These are phyloP conservation scores for Andrena chrysosceles DNA, from an alignment of 2,888 invertebrate species.

Conservation along the genomic window DNA sequence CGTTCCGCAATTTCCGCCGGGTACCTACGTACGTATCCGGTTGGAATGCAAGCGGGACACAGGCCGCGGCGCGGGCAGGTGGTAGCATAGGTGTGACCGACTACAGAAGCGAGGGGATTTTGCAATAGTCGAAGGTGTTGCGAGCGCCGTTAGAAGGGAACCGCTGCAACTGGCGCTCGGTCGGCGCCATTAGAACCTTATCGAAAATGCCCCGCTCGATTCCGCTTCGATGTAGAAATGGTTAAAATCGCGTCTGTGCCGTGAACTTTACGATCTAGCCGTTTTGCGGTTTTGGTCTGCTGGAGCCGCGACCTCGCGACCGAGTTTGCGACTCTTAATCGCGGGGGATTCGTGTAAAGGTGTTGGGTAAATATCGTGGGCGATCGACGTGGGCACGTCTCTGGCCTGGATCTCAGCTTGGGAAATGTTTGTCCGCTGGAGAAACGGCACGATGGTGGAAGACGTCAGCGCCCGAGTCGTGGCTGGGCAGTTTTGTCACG, in stretches of 20 bases:
- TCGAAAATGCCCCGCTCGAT: not conserved
- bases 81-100: constrained; percentile 58
- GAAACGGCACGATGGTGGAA: not conserved
- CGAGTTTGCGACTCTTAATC: constrained; percentile 36
- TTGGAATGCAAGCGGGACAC: constrained; percentile 56
- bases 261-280: too few species aligned
- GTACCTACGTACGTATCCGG: constrained; percentile 68
- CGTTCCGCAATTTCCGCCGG: constrained; percentile 77
- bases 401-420: constrained; percentile 53
- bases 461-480: constrained; percentile 8
- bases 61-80: constrained; percentile 43
- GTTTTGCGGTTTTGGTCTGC: not conserved
- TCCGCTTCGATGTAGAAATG: not conserved
- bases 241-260: too few species aligned
- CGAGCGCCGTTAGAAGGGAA: constrained; percentile 10
- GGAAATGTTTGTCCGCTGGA: constrained; percentile 3
- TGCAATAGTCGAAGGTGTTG: constrained; percentile 39
- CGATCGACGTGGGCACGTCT: constrained; percentile 75
- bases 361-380: constrained; percentile 74
- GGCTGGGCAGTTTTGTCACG: not conserved
- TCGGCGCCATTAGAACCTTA: not conserved
- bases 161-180: not conserved
- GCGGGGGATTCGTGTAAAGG: constrained; percentile 44
- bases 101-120: constrained; percentile 38
- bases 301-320: not conserved